Evolutionary conservation across 2,113 vertebrate species (phyloP).

Genomic region (Alectura lathami): DNA sequence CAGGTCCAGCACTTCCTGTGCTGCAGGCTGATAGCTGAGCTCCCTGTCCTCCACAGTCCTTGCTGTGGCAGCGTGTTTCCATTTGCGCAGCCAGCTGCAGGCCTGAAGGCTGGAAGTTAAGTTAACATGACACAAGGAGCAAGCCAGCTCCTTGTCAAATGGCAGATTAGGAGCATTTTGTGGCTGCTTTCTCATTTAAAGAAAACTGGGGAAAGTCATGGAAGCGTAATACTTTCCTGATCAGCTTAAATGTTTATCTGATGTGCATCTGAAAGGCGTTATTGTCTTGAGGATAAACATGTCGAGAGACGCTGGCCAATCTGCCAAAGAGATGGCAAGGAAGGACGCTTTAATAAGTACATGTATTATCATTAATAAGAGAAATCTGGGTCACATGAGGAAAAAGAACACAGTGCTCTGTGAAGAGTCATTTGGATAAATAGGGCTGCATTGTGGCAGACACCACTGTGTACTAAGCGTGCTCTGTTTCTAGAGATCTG

Average conservation of each 20-base stretch:
- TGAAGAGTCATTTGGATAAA: conserved; percentile 6
- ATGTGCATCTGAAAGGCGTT: conserved; percentile 42
- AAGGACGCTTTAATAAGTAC: conserved; percentile 33
- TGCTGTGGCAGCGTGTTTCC: neutral
- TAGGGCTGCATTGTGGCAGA: neutral
- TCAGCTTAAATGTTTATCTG: conserved; percentile 30
- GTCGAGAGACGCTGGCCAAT: neutral
- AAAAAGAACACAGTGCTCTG: conserved; percentile 27
- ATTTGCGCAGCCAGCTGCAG: neutral
- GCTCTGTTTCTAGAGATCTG: neutral
- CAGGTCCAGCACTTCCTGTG: neutral
- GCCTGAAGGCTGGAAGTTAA: neutral
- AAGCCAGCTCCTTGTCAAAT: neutral
- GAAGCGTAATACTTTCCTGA: conserved; percentile 5
- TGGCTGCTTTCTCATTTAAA: conserved; percentile 13
- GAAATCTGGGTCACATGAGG: conserved; percentile 26
- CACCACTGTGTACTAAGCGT: neutral
- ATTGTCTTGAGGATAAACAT: conserved; percentile 14
- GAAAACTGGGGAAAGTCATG: neutral
- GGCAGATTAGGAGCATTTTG: conserved; percentile 3
- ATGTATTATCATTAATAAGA: conserved; percentile 11
- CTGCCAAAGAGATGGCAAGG: neutral
- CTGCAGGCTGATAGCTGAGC: neutral
- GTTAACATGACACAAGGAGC: neutral
- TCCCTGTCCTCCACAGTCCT: neutral